These are phyloP conservation scores for Sebastes wilsoni DNA, from an alignment of 2,797 vertebrate species.

Conservation along the genomic window DNA sequence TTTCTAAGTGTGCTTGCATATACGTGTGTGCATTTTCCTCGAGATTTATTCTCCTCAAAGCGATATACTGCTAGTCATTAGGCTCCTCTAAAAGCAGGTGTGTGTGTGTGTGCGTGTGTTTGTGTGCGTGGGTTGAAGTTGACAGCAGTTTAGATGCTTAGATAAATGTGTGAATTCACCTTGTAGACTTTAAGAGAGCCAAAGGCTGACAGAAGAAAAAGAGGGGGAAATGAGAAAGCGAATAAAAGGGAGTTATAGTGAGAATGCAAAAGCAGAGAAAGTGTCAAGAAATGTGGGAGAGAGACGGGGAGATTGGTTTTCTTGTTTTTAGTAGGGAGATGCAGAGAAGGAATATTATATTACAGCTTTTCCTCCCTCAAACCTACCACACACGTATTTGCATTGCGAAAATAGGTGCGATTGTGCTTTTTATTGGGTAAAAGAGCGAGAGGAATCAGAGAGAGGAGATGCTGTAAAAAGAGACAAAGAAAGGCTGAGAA, in stretches of 20 bases:
- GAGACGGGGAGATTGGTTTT: not conserved
- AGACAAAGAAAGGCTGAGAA: not conserved
- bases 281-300: constrained; percentile 6
- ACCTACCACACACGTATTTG: constrained; percentile 25
- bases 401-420: constrained; percentile 10
- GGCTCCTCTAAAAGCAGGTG: not conserved
- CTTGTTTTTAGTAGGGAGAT: constrained; percentile 21
- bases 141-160: constrained; percentile 51
- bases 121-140: not conserved
- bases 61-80: constrained; percentile 1
- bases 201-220: constrained; percentile 4
- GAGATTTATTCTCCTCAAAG: constrained; percentile 26
- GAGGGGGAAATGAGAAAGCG: not conserved
- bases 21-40: not conserved
- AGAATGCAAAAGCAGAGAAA: constrained; percentile 16
- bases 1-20: not conserved
- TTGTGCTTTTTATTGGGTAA: not conserved
- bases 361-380: constrained; percentile 3
- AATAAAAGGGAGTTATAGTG: not conserved
- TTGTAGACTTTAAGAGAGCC: constrained; percentile 18
- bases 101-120: not conserved
- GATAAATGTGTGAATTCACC: constrained; percentile 14
- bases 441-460: not conserved
- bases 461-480: not conserved
- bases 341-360: not conserved